These are phyloP conservation scores for Heliconius aoede DNA, from an alignment of 2,888 invertebrate genomes.

Conservation along the genomic window DNA sequence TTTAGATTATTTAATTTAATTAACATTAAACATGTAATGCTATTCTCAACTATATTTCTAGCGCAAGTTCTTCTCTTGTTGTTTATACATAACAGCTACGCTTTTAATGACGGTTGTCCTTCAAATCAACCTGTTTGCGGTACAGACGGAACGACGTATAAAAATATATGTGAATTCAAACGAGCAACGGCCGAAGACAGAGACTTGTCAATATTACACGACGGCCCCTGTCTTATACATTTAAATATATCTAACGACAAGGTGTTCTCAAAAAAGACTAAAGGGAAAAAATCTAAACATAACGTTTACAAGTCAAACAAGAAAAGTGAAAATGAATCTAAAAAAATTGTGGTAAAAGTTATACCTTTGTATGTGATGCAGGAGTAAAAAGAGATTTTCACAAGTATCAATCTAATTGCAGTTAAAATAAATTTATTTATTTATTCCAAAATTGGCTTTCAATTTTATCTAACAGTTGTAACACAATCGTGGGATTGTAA, in stretches of 20 bases:
- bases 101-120: constrained; percentile 22
- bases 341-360: background rate
- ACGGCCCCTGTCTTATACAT: constrained; percentile 27
- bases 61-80: constrained; percentile 15
- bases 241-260: background rate
- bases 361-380: background rate
- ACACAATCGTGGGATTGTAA: no score
- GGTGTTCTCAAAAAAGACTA: background rate
- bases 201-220: constrained; percentile 46
- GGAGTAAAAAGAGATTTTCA: background rate
- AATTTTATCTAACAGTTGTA: background rate
- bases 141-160: constrained; percentile 56
- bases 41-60: constrained; percentile 22
- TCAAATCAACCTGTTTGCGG: constrained; percentile 49
- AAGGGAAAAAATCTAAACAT: background rate
- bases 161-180: constrained; percentile 50
- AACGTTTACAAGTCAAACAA: background rate
- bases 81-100: background rate
- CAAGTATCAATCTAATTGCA: background rate
- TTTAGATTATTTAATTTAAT: background rate
- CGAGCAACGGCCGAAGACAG: constrained; percentile 38
- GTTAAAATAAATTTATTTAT: background rate
- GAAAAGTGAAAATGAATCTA: background rate
- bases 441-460: background rate
- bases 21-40: background rate